Evolutionary conservation across 64 coral and sea anemone genomes (phyloP), one percentile per base, ranked within the genome.

Genomic region (Dendronephthya gigantea): DNA sequence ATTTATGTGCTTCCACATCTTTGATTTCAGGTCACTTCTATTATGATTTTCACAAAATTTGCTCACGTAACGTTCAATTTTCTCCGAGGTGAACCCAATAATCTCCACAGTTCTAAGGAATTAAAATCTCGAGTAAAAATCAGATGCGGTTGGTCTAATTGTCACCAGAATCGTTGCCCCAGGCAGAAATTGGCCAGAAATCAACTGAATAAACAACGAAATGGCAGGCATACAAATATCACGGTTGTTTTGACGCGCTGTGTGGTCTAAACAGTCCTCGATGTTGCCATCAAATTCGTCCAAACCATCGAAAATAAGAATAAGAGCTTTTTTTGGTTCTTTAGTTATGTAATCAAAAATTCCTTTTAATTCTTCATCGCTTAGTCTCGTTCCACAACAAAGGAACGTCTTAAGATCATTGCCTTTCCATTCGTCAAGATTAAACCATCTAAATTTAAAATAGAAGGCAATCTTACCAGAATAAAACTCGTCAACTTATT

Each of bases 91-190:
- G 34, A 87, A 87, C 19, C 85, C 85, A 15, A 87, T 7, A 11
- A 87, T 70, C 50, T 87, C 85, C 22, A 30, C 59, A 13, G 17
- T 74, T 58, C 84, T 55, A 9, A 59, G 15, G 12, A 85, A 66
- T 17, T 59, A 30, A 4, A 9, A 15, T 29, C 5, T 35, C 15
- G 17, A 22, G n/a, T 58, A 68, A 22, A 69, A 22, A 19, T 74
- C 17, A 23, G 10, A 39, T 72, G 35, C 36, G 8, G 37, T 87
- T 27, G 84, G 50, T 38, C 49, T 68, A 36, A 7, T 55, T 33
- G 83, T 84, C 33, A 50, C 15, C 40, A 84, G 8, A 9, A 84
- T 27, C 40, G 45, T 84, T 17, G 83, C 39, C 13, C 83, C 83
- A 12, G 38, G 9, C 8, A 84, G 47, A 23, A 43, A 48, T 43